Evolutionary conservation across 2,797 vertebrate genomes (phyloP).

Genomic region (Gila robusta): DNA sequence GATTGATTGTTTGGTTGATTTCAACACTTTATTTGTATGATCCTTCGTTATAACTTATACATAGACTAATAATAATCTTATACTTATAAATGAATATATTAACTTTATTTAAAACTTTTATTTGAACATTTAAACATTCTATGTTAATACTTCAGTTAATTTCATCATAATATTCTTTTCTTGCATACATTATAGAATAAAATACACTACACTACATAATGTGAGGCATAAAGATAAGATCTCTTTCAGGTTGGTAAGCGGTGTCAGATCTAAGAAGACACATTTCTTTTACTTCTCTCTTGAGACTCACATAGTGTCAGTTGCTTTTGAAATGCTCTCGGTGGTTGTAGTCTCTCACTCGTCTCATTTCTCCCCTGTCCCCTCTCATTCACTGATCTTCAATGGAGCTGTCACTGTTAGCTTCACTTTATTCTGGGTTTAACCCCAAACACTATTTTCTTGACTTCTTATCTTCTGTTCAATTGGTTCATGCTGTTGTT

Average conservation of each 20-base stretch:
- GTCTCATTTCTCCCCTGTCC: neutral
- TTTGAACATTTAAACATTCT: neutral
- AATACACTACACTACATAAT: neutral
- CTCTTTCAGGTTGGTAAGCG: neutral
- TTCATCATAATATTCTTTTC: neutral
- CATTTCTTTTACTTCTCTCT: constrained; percentile 10
- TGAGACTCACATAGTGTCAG: neutral
- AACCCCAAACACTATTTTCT: constrained; percentile 18
- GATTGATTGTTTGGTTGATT: no score
- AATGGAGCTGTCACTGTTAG: constrained; percentile 9
- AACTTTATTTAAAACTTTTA: neutral
- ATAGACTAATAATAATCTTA: neutral
- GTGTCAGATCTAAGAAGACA: constrained; percentile 16
- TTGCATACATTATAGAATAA: neutral
- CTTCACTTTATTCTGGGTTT: neutral
- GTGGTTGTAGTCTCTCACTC: constrained; percentile 4
- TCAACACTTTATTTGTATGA: no score
- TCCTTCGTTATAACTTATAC: neutral
- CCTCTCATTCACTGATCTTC: constrained; percentile 24
- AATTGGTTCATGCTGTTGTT: neutral
- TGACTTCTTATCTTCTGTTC: neutral
- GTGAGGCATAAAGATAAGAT: neutral
- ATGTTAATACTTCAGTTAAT: neutral
- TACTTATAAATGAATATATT: neutral
- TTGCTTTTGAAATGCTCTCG: constrained; percentile 36